Base-by-base conservation (phyloP, 2,888 invertebrate species). In the Lasius fuliginosus region DNA sequence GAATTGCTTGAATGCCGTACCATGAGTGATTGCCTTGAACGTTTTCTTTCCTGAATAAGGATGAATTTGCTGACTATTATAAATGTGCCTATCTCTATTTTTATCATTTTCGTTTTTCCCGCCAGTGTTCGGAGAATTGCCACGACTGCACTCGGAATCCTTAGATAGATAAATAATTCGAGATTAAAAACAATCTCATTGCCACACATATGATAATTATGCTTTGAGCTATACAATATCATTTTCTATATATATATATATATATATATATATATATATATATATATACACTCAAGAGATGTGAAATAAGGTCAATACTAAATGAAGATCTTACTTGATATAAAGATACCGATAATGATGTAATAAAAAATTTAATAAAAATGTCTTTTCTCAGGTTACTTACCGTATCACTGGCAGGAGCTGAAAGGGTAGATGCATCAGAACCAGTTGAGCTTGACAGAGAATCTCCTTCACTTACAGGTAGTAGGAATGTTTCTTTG, bases 401-500 rank as follows among this genome's bases (percentile, higher is more conserved):
- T 93, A 95, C 95, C 90, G 95, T 94, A 86, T 95, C 95, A 89
- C 95, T 94, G 49, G 94, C 95, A 73, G 95, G 94, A 65, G 95
- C 95, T 74, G 95, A 95, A 62, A 95, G 91, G 12, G 95, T 95
- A 15, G 95, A 95, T 56, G 95, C 95, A 85, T 95, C 95, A 40
- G 95, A 95, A 84, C 95, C 94, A 84, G 95, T 94, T 67, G 95
- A 95, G 87, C 95, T 95, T 27, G 95, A 95, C 67, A 94, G 90
- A 60, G 95, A 94, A 85, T 95, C 95, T 88, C 92, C 91, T 90
- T 95, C 95, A 30, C 90, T 91, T 84, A 92, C 89, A 84, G 92
- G 89, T 84, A 91, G 87, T 85, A 94, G 95, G 92, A 95, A 95
- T 92, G 94, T 96, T 88, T 96, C 96, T 90, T 96, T 96, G 85